Evolutionary conservation across 1,140 invertebrate species (phyloP).

Genomic region (Halictus rubicundus): DNA sequence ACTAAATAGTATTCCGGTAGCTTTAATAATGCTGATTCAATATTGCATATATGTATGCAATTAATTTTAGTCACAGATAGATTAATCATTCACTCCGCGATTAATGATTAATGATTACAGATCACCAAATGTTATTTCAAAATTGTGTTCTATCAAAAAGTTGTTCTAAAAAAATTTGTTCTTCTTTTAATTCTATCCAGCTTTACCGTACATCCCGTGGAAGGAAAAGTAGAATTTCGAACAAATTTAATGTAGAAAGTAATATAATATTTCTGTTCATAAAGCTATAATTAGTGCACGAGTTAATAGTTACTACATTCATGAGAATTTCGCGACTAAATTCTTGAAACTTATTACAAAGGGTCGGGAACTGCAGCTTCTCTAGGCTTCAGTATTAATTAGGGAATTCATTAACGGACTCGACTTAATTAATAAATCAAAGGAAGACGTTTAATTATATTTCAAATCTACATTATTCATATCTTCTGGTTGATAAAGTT

Average conservation of each 20-base stretch:
- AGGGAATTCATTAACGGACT: not conserved
- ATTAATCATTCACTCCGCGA: no score
- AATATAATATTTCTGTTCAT: not conserved
- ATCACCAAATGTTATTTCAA: no score
- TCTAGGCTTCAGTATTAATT: not conserved
- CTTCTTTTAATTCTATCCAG: no score
- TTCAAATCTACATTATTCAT: conserved; percentile 4
- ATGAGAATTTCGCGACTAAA: conserved; percentile 2
- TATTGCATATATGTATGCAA: no score
- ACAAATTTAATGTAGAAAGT: not conserved
- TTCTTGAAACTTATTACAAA: conserved; percentile 3
- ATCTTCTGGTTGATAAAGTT: conserved; percentile 1
- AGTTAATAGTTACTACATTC: not conserved
- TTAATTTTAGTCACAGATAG: no score
- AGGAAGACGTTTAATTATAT: not conserved
- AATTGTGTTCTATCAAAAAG: no score
- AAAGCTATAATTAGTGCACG: not conserved
- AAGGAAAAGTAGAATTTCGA: no score
- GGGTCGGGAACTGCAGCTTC: not conserved
- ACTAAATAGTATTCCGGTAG: no score
- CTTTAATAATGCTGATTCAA: no score
- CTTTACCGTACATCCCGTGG: no score
- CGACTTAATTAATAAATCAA: conserved; percentile 4
- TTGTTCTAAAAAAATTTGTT: no score
- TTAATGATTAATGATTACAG: no score